Evolutionary conservation across 2,888 invertebrate genomes (phyloP).

Genomic region (Phalera bucephala): DNA sequence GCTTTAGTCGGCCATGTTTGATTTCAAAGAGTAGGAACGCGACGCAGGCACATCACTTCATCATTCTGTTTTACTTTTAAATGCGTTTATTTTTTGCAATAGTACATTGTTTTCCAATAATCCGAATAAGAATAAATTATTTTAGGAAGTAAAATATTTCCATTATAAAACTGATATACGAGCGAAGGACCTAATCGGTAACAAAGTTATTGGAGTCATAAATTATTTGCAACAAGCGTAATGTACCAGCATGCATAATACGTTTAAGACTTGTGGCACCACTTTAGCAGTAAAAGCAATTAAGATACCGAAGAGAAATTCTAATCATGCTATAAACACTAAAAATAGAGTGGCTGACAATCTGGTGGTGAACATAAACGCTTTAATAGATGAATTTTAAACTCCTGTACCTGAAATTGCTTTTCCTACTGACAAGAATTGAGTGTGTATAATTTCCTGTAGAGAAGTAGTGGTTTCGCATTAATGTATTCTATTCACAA

Average conservation of each 20-base stretch:
- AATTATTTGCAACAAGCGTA: no score
- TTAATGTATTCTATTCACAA: no score
- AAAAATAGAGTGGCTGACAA: not conserved
- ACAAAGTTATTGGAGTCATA: no score
- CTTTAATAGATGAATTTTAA: not conserved
- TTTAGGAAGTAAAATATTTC: no score
- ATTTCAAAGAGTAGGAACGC: slow-evolving; percentile 36
- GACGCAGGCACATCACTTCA: slow-evolving; percentile 14
- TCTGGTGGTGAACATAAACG: not conserved
- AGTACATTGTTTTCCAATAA: no score
- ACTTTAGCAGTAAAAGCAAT: not conserved
- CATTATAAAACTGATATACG: no score
- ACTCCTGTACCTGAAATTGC: not conserved
- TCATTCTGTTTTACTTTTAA: slow-evolving; percentile 19
- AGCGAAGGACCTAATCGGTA: no score
- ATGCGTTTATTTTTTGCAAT: slow-evolving; percentile 9
- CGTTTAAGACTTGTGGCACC: not conserved
- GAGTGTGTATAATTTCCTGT: not conserved
- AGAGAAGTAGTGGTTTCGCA: no score
- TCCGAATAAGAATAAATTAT: no score
- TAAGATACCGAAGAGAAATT: not conserved
- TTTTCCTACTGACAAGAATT: not conserved
- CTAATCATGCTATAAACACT: not conserved
- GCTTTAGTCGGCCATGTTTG: slow-evolving; percentile 33
- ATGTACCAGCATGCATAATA: no score